phyloP scores from a whole-genome alignment of 2,888 invertebrate species.

The Diaperis boleti region DNA sequence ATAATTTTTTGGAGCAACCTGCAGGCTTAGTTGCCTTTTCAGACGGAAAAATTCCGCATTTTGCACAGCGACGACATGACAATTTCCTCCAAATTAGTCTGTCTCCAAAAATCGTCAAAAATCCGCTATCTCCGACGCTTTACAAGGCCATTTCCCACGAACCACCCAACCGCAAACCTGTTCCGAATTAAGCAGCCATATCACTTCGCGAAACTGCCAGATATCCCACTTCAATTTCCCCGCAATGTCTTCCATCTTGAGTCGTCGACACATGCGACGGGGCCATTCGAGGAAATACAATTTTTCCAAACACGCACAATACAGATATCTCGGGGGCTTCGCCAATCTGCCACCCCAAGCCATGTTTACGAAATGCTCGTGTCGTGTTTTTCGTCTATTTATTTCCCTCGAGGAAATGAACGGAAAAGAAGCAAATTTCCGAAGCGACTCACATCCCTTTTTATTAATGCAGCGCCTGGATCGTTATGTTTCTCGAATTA shows the following conservation, averaged over 20 bases:
- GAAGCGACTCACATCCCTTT: conserved; percentile 6
- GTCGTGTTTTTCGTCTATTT: conserved; percentile 54
- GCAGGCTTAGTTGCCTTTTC: no score
- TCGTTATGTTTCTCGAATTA: conserved; percentile 16
- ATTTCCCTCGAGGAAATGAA: conserved; percentile 55
- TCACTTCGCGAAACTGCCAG: no score
- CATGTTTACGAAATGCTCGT: conserved; percentile 58
- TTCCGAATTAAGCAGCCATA: no score
- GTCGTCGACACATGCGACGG: conserved; percentile 53
- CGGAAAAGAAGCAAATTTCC: conserved; percentile 33
- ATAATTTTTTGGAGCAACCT: no score
- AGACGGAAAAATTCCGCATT: no score
- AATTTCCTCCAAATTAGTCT: no score
- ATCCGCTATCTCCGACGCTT: no score
- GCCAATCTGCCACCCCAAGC: conserved; percentile 50
- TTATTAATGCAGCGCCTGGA: conserved; percentile 20
- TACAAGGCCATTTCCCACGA: no score
- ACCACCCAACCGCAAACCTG: no score
- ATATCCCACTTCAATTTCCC: conserved; percentile 48
- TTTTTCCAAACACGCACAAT: conserved; percentile 57
- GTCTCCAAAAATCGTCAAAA: no score
- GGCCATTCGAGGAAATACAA: conserved; percentile 53
- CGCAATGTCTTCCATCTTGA: conserved; percentile 36
- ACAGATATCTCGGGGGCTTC: conserved; percentile 49
- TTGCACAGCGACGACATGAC: no score